A percentile compares a stretch with the other conserved stretches of the same genome.
Conservation (phyloP, 2,888 invertebrate genomes). For the Bombyx huttoni region DNA sequence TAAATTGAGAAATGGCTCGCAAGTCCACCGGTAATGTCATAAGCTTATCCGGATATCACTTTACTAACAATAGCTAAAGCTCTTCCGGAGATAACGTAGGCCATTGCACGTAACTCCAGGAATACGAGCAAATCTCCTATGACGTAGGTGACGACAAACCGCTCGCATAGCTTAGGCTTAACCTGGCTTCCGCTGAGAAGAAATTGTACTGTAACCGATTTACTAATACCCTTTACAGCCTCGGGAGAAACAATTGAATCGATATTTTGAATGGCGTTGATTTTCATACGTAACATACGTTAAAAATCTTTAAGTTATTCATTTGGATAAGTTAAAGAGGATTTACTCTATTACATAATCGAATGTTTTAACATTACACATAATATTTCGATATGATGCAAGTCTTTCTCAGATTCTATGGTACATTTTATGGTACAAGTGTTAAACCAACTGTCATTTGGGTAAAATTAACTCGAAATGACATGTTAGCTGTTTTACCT, state of each 20-base stretch:
- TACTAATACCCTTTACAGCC: not conserved
- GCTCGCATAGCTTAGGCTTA: conserved; percentile 30
- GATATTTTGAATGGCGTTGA: not conserved
- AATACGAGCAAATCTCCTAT: conserved; percentile 18
- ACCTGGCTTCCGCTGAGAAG: conserved; percentile 33
- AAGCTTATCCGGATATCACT: conserved; percentile 14
- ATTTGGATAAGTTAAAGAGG: too few species aligned
- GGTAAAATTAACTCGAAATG: too few species aligned
- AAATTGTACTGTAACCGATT: conserved; percentile 30
- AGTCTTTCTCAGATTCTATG: too few species aligned
- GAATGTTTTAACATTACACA: too few species aligned
- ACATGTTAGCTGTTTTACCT: too few species aligned
- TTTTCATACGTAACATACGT: too few species aligned
- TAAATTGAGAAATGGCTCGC: not conserved
- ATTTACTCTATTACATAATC: too few species aligned
- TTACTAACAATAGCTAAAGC: conserved; percentile 7
- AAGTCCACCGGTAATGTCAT: conserved; percentile 24
- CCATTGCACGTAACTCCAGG: conserved; percentile 26
- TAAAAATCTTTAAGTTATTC: too few species aligned
- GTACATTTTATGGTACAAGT: too few species aligned
- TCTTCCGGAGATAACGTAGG: conserved; percentile 18
- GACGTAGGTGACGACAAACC: conserved; percentile 35
- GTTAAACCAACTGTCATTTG: too few species aligned
- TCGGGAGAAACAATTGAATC: not conserved
- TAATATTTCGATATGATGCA: too few species aligned